Conservation (phyloP, 2,888 invertebrate genomes). For the Oscheius sp. region DNA sequence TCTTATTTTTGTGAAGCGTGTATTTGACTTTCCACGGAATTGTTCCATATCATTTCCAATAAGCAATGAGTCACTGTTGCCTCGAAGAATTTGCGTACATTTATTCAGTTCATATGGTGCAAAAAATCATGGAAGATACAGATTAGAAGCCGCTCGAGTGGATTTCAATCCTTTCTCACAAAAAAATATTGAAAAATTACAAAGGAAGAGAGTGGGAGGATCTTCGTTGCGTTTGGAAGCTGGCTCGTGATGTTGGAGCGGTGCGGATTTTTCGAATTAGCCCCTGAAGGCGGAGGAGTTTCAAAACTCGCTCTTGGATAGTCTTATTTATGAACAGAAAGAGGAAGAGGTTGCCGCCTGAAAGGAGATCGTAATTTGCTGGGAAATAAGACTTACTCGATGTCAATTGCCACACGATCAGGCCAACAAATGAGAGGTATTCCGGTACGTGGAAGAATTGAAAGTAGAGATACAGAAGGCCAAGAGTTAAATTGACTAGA, state of each 20-base stretch:
- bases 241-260: not conserved
- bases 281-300: not conserved
- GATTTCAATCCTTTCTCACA: no score
- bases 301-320: slow-evolving; percentile 5
- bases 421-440: slow-evolving; percentile 15
- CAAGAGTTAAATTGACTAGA: slow-evolving; percentile 22
- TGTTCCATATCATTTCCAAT: no score
- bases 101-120: no score
- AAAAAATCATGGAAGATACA: no score
- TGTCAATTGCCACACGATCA: slow-evolving; percentile 28
- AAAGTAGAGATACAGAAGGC: slow-evolving; percentile 21
- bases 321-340: slow-evolving; percentile 29
- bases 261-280: not conserved
- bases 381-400: slow-evolving; percentile 10
- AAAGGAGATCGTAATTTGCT: not conserved
- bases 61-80: no score
- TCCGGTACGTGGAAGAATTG: slow-evolving; percentile 30
- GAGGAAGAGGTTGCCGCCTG: slow-evolving; percentile 26
- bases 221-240: not conserved
- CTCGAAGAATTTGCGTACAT: no score
- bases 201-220: not conserved
- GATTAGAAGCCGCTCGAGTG: no score
- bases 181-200: no score
- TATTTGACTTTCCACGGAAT: no score
- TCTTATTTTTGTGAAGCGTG: no score